phyloP scores from a whole-genome alignment of 92 coral and sea anemone species.

The Pocillopora meandrina region DNA sequence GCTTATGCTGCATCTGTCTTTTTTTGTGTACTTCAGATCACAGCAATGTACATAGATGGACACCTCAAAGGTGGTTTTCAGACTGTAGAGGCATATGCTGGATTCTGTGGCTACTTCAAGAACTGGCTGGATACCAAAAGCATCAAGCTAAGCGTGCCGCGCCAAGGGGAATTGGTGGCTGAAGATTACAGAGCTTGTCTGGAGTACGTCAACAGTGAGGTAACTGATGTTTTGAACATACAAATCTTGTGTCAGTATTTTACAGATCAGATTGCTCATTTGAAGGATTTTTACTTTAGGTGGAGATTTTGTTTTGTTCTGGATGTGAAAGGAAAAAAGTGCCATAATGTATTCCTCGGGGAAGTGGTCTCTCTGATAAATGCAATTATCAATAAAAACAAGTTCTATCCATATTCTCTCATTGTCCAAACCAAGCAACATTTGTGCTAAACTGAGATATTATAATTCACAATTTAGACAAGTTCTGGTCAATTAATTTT shows the following conservation, averaged over 20 bases:
- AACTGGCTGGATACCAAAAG: slow-evolving; percentile 99
- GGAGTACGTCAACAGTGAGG: slow-evolving; percentile 96
- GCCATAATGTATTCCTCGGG: too few relatives aligned
- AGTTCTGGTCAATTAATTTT: too few relatives aligned
- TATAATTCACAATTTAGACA: too few relatives aligned
- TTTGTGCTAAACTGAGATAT: too few relatives aligned
- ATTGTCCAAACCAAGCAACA: too few relatives aligned
- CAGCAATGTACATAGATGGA: slow-evolving; percentile 99
- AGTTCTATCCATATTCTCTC: too few relatives aligned
- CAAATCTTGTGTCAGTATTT: not conserved
- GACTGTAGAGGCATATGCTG: slow-evolving; percentile 99
- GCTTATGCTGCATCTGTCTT: not conserved
- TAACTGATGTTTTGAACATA: not conserved
- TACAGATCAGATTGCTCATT: not conserved
- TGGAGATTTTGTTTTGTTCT: too few relatives aligned
- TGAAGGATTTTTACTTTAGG: too few relatives aligned
- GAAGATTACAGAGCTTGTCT: slow-evolving; percentile 97
- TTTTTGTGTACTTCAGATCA: slow-evolving; percentile 58
- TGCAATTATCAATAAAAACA: too few relatives aligned
- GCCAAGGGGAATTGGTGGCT: slow-evolving; percentile 99
- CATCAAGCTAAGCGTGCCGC: slow-evolving; percentile 90
- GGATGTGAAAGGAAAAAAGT: too few relatives aligned
- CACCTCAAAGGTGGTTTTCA: slow-evolving; percentile 95
- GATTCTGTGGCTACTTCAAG: slow-evolving; percentile 98
- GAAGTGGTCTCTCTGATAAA: too few relatives aligned